Conservation (phyloP, 1,140 invertebrate species). For the Cydia strobilella region DNA sequence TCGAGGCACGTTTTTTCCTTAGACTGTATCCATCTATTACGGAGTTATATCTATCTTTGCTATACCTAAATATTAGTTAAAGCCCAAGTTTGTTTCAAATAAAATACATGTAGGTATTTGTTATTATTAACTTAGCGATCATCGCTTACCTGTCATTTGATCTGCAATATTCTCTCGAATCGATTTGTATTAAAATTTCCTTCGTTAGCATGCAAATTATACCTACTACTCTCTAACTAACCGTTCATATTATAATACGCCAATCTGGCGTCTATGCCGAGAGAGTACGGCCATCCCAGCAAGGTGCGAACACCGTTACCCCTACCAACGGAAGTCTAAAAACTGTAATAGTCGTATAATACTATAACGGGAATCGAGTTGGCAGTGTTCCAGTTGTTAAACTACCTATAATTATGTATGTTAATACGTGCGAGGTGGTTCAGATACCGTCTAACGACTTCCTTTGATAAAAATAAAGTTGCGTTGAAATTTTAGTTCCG, state of each 20-base stretch:
- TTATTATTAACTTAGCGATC: background rate
- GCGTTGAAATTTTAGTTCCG: conserved; percentile 79
- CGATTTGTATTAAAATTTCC: conserved; percentile 32
- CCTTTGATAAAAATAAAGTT: conserved; percentile 78
- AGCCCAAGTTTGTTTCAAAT: background rate
- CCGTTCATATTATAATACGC: conserved; percentile 29
- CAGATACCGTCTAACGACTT: conserved; percentile 78
- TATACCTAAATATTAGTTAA: too few relatives aligned
- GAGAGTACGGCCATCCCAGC: conserved; percentile 32
- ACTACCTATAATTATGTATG: conserved; percentile 79
- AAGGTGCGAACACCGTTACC: conserved; percentile 45
- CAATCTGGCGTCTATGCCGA: conserved; percentile 36
- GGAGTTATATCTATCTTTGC: too few relatives aligned
- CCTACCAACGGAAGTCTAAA: conserved; percentile 59
- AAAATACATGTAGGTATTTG: background rate
- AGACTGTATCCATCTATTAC: too few relatives aligned
- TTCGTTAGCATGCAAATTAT: conserved; percentile 26
- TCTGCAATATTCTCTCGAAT: conserved; percentile 7
- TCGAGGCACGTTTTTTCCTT: too few relatives aligned
- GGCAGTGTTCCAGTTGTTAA: conserved; percentile 71
- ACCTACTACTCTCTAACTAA: conserved; percentile 20
- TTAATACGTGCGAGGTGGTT: conserved; percentile 74
- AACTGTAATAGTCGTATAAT: conserved; percentile 64
- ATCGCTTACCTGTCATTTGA: background rate
- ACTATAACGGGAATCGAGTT: conserved; percentile 60